A percentile compares a stretch with the other conserved stretches of the same genome.
These are phyloP conservation scores for Tetramorium parvispinum DNA, from an alignment of 1,140 invertebrate genomes.

Conservation along the genomic window DNA sequence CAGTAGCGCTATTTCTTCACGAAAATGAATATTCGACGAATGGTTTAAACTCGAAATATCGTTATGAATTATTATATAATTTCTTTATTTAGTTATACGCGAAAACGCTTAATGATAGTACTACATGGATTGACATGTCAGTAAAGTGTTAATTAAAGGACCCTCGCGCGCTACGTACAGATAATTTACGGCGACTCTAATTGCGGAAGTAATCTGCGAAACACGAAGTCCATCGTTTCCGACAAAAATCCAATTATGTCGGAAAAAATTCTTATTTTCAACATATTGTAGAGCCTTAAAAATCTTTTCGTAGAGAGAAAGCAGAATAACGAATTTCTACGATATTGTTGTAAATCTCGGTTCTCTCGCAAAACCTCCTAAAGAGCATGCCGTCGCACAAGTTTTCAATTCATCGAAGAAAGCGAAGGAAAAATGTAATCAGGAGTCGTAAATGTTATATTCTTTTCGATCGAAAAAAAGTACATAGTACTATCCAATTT, in stretches of 20 bases:
- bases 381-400: background rate
- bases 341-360: background rate
- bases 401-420: background rate
- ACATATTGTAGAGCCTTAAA: background rate
- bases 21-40: background rate
- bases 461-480: background rate
- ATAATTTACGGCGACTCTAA: conserved; percentile 27
- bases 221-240: background rate
- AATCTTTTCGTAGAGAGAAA: background rate
- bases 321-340: background rate
- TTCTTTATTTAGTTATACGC: background rate
- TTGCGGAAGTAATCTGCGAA: background rate
- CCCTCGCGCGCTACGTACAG: background rate
- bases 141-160: conserved; percentile 6
- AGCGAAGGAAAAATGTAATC: background rate
- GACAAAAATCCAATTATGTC: background rate
- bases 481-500: background rate
- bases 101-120: background rate
- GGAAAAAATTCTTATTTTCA: background rate
- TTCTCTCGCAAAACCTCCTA: background rate
- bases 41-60: background rate
- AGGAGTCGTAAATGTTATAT: background rate
- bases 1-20: background rate
- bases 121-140: background rate
- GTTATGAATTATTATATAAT: background rate